Evolutionary conservation across 2,113 vertebrate species (phyloP).

Genomic region (Oxygymnocypris stewartii): DNA sequence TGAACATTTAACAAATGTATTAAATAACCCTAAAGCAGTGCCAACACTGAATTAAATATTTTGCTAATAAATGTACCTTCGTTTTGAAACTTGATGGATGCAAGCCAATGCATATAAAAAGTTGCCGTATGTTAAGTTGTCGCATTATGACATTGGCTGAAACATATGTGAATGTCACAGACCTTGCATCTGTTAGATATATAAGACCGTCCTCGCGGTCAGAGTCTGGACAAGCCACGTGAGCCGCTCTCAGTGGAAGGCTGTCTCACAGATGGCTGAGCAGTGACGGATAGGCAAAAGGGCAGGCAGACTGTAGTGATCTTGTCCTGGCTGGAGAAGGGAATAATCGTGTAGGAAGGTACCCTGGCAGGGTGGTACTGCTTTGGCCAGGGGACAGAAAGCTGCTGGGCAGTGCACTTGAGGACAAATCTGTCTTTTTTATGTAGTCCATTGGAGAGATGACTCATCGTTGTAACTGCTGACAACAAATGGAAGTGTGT

Average conservation of each 20-base stretch:
- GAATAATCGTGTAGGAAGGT: slow-evolving; percentile 36
- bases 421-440: background rate
- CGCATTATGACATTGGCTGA: slow-evolving; percentile 1
- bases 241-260: slow-evolving; percentile 1
- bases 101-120: background rate
- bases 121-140: background rate
- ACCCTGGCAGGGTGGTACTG: background rate
- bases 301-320: slow-evolving; percentile 26
- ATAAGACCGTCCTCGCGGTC: background rate
- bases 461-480: slow-evolving; percentile 5
- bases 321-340: slow-evolving; percentile 20
- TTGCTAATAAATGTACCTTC: background rate
- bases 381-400: slow-evolving; percentile 10
- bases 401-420: slow-evolving; percentile 20
- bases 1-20: background rate
- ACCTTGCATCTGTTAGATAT: slow-evolving; percentile 23
- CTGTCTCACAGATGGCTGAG: slow-evolving; percentile 38
- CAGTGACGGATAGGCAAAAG: slow-evolving; percentile 15
- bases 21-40: background rate
- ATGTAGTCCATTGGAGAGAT: slow-evolving; percentile 3
- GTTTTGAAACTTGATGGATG: background rate
- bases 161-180: slow-evolving; percentile 26
- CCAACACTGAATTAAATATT: background rate
- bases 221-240: background rate
- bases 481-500: slow-evolving; percentile 2